Conservation (phyloP, 2,797 vertebrate species). For the Hylomyscus alleni region DNA sequence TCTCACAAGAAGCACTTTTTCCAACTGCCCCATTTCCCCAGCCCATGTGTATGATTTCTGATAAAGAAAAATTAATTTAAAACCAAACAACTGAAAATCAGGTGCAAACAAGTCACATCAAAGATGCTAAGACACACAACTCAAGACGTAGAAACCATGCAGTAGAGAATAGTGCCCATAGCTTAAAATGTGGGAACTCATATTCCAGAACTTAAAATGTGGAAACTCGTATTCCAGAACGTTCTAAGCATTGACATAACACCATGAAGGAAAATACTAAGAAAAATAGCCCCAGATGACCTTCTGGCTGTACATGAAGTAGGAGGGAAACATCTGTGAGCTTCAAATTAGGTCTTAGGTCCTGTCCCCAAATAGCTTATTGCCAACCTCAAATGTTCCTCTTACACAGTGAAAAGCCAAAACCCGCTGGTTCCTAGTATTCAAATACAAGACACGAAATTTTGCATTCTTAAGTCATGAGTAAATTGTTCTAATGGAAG, state of each 20-base stretch:
- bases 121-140: not conserved
- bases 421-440: not conserved
- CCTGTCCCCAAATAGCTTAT: not conserved
- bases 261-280: not conserved
- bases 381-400: not conserved
- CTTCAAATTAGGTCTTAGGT: not conserved
- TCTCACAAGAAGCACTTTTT: not conserved
- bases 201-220: not conserved
- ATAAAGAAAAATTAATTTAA: constrained; percentile 52
- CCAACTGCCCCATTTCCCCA: not conserved
- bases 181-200: not conserved
- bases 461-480: not conserved
- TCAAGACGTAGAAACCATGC: not conserved
- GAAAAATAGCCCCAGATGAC: not conserved
- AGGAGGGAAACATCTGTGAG: not conserved
- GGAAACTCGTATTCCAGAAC: not conserved
- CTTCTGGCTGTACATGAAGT: not conserved
- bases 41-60: not conserved
- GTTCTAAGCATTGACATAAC: not conserved
- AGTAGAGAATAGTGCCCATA: not conserved
- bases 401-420: not conserved
- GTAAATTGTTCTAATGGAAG: not conserved
- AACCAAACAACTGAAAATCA: not conserved
- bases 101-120: not conserved
- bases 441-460: not conserved